Percentiles rank a stretch among this genome's conserved stretches.
These are phyloP conservation scores for Lepus americanus DNA, from an alignment of 2,113 vertebrate genomes.

Conservation along the genomic window DNA sequence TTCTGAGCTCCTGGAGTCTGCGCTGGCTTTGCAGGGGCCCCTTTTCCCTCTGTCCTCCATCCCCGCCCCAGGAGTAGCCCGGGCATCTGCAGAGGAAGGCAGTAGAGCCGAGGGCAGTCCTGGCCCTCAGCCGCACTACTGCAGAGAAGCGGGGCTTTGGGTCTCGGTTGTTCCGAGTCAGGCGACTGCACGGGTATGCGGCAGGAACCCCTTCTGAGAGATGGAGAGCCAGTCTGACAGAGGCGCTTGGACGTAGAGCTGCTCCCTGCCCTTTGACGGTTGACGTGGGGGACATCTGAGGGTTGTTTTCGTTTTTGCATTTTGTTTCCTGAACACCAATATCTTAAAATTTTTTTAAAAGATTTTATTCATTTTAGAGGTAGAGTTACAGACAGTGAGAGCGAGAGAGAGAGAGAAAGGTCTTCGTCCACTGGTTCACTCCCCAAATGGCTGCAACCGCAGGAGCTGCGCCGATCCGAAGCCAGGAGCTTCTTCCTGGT, in stretches of 20 bases:
- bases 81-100: not conserved
- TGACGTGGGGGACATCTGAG: not conserved
- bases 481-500: no score
- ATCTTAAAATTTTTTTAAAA: not conserved
- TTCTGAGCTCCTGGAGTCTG: not conserved
- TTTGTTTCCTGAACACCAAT: conserved; percentile 23
- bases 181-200: no score
- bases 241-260: no score
- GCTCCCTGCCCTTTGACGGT: not conserved
- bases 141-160: not conserved
- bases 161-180: not conserved
- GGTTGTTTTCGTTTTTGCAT: not conserved
- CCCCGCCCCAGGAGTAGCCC: not conserved
- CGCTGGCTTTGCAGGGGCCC: not conserved
- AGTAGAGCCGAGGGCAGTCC: conserved; percentile 6
- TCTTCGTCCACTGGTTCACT: no score
- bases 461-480: no score
- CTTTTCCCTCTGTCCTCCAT: not conserved
- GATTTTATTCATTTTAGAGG: no score
- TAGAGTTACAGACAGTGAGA: no score
- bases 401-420: no score
- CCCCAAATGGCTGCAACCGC: no score
- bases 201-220: no score
- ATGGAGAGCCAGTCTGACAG: no score
- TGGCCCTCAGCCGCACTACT: no score